Evolutionary conservation across 2,113 vertebrate species (phyloP), one percentile per base, ranked within the genome.

Genomic region (Vulpes vulpes): DNA sequence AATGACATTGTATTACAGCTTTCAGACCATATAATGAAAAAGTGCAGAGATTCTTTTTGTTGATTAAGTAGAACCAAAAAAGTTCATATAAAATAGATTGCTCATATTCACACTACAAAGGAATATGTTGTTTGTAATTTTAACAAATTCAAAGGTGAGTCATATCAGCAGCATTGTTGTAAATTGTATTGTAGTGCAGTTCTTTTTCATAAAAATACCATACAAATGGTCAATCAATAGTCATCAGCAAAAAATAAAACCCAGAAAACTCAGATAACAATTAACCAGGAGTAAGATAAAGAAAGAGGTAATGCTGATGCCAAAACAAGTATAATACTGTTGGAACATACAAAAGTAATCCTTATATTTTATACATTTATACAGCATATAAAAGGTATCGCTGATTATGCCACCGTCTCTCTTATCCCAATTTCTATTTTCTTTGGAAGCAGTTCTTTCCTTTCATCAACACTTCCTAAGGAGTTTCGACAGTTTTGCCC

Each of bases 361-460:
- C 98, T 99, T 98, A 99, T 99, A 99, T 99, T 99, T 99, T 99
- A 99, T 99, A 99, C 99, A 99, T 99, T 99, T 99, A 99, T 99
- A 99, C 99, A 99, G 99, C 99, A 99, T 99, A 99, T 99, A 99
- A 99, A 99, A 99, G 99, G 98, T 99, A 99, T 99, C 98, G 98
- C 99, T 99, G 99, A 99, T 99, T 99, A 99, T 99, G 99, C 99
- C 99, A 99, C 99, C 98, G 99, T 99, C 99, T 99, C 99, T 98
- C 99, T 99, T 99, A 99, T 99, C 98, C 99, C 99, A 98, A 99
- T 99, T 99, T 99, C 99, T 99, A 99, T 99, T 99, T 99, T 99
- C 99, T 99, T 99, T 99, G 99, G 99, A 99, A 99, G 99, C 98
- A 99, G 99, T 99, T 99, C 99, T 99, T 99, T 99, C 98, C 99